Evolutionary conservation across 2,888 invertebrate species (phyloP).

Genomic region (Meiosimyza decipiens): DNA sequence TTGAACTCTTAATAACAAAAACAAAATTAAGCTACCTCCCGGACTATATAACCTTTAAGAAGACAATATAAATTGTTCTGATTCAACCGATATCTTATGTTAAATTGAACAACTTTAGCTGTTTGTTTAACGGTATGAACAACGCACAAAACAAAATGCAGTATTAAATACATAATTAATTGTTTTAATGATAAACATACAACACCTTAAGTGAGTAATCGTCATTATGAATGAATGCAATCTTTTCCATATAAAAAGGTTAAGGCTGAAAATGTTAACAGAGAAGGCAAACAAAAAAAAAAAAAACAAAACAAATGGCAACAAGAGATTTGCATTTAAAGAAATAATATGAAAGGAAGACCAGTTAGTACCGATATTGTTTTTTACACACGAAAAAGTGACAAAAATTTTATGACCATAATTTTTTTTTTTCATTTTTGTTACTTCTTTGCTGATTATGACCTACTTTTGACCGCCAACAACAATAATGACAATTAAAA

Average conservation of each 20-base stretch:
- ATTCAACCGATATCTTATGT: too few relatives aligned
- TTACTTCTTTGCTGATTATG: not conserved
- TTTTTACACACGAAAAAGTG: constrained; percentile 1
- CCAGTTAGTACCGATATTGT: not conserved
- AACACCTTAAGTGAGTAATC: not conserved
- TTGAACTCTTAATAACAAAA: too few relatives aligned
- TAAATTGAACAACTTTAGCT: too few relatives aligned
- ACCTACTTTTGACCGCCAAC: constrained; percentile 5
- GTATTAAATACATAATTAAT: too few relatives aligned
- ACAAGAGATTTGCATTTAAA: constrained; percentile 25
- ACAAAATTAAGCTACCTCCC: too few relatives aligned
- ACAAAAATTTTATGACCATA: not conserved
- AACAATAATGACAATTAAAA: not conserved
- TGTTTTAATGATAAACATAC: too few relatives aligned
- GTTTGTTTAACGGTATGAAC: too few relatives aligned
- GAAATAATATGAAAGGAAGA: not conserved
- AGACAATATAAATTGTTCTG: too few relatives aligned
- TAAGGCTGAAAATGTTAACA: constrained; percentile 1
- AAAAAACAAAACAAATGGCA: not conserved
- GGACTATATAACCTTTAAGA: too few relatives aligned
- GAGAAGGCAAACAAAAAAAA: not conserved
- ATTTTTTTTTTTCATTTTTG: not conserved
- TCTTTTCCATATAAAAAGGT: not conserved
- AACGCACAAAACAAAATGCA: too few relatives aligned
- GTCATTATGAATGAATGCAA: not conserved